Evolutionary conservation across 2,113 vertebrate species (phyloP), one percentile per base, ranked within the genome.

Genomic region (Catharus fuscescens): DNA sequence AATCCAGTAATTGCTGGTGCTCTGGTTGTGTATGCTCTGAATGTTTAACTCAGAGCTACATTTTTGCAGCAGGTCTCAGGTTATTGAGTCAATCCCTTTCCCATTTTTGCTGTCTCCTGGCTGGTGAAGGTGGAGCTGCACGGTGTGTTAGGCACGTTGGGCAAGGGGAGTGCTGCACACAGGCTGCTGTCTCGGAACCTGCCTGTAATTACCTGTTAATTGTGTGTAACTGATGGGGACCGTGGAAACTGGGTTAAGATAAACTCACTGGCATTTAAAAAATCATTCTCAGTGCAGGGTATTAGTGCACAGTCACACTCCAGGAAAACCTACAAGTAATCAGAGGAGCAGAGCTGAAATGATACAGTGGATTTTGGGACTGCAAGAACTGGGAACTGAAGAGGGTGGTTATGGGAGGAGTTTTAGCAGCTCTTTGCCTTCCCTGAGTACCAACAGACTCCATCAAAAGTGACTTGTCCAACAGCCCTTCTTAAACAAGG

Each of bases 1-100:
- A 72, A 85, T 67, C 67, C 79, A 65, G 90, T 89, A 92, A 88
- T 92, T 93, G 70, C 93, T 52, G 47, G 62, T 45, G 69, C 81
- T 74, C 20, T 9, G 48, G 34, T 67, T 2, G 5, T 38, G 9
- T 76, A 53, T 72, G 79, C 74, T 88, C 54, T 65, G 71, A 64
- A 60, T 76, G 48, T 82, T 91, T 84, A 81, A 79, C 73, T 66
- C 18, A 0, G 9, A 85, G 62, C 62, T 80, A 21, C 34, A 1
- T 85, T 86, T 92, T 50, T 40, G 52, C 38, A 72, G 65, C 40
- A 11, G 3, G 65, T 81, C 88, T 74, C 40, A 31, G 81, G 40
- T 48, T 64, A 52, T 71, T 42, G 6, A 50, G 29, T 42, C 47
- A 52, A 62, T 94, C 66, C 60, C 74, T 28, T 36, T n/a, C 32